Conservation (phyloP, 2,797 vertebrate genomes). For the Scomberomorus guttatus region DNA sequence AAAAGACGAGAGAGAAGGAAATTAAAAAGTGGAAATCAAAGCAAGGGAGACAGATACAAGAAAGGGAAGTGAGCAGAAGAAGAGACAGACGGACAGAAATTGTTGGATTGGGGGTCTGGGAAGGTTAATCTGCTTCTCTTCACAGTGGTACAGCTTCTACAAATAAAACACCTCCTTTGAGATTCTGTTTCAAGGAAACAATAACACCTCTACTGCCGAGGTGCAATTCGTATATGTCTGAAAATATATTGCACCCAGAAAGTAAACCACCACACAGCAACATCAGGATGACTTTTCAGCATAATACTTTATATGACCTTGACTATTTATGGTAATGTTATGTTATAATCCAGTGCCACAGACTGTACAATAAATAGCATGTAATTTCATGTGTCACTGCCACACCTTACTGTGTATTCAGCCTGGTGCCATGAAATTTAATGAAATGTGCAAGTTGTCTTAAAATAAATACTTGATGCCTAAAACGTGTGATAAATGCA, state of each 20-base stretch:
- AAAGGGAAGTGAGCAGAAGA: slow-evolving; percentile 23
- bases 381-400: slow-evolving; percentile 24
- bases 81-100: slow-evolving; percentile 16
- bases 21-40: slow-evolving; percentile 52
- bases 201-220: slow-evolving; percentile 35
- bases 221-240: slow-evolving; percentile 20
- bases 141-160: slow-evolving; percentile 44
- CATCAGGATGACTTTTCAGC: slow-evolving; percentile 9
- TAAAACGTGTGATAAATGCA: not conserved
- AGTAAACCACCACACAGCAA: slow-evolving; percentile 28
- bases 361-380: slow-evolving; percentile 13
- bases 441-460: slow-evolving; percentile 7
- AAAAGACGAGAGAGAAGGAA: slow-evolving; percentile 18
- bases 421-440: slow-evolving; percentile 2
- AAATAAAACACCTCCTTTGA: slow-evolving; percentile 64
- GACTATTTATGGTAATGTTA: slow-evolving; percentile 16
- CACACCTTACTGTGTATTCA: not conserved
- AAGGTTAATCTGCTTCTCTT: slow-evolving; percentile 68
- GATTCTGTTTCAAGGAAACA: slow-evolving; percentile 49
- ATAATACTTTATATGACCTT: not conserved
- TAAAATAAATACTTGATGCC: not conserved
- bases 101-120: slow-evolving; percentile 35
- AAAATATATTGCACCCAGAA: slow-evolving; percentile 27
- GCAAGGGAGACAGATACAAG: slow-evolving; percentile 1
- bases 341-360: slow-evolving; percentile 4